These are phyloP conservation scores for Cervus canadensis DNA, from an alignment of 2,113 vertebrate genomes.

Conservation along the genomic window DNA sequence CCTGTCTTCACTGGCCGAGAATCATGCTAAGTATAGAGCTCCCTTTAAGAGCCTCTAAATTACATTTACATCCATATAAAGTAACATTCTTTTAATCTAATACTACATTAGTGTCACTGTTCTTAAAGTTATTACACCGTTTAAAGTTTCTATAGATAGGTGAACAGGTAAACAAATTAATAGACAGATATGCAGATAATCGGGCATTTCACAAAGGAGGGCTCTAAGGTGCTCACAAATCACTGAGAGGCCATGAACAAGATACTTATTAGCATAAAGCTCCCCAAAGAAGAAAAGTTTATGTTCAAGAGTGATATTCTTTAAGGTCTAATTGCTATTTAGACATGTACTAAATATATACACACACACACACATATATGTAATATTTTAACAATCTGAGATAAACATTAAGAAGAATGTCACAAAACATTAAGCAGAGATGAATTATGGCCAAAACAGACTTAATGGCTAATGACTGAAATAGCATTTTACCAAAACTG, in stretches of 20 bases:
- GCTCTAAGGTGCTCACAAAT: conserved; percentile 76
- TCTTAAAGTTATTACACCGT: conserved; percentile 80
- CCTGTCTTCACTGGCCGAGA: conserved; percentile 90
- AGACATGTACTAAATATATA: background rate
- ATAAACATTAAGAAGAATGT: conserved; percentile 41
- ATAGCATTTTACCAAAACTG: background rate
- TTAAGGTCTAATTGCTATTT: conserved; percentile 67
- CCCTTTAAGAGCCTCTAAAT: conserved; percentile 87
- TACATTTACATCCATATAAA: conserved; percentile 82
- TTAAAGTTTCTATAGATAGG: conserved; percentile 84
- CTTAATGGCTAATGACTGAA: background rate
- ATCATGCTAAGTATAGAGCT: conserved; percentile 83
- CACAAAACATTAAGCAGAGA: background rate
- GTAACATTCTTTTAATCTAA: conserved; percentile 87
- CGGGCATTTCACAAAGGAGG: conserved; percentile 76
- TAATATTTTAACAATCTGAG: conserved; percentile 51
- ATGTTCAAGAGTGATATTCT: conserved; percentile 72
- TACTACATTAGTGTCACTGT: conserved; percentile 85
- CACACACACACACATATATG: background rate
- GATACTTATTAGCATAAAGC: conserved; percentile 77
- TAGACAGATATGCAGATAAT: conserved; percentile 78
- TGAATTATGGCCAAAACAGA: conserved; percentile 11
- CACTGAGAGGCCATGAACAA: conserved; percentile 69
- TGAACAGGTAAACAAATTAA: conserved; percentile 86
- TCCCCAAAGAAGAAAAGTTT: conserved; percentile 77